Base-by-base conservation (phyloP, 2,888 invertebrate species). In the Acronicta leporina region DNA sequence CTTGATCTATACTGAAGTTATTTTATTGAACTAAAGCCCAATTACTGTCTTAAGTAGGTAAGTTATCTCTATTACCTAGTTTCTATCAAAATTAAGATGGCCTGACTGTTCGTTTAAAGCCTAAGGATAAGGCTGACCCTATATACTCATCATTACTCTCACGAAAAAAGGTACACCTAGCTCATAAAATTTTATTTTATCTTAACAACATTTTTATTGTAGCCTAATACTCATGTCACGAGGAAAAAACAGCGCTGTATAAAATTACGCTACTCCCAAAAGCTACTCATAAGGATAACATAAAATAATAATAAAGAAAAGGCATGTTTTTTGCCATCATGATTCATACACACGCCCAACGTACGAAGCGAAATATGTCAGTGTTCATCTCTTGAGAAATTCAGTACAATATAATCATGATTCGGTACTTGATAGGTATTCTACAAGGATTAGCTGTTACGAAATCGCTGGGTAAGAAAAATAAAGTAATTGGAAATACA, bases 321-420 rank as follows among this genome's bases (percentile, higher is more conserved):
- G 49, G n/a, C 56, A 61, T 63, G 69, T 68, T 58, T 20, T 73
- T 73, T 70, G 57, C 41, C 47, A 51, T 40, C 59, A 64, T 60
- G 61, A 54, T 54, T 48, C 16, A 59, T 38, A 25, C 46, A 33
- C 25, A 50, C 35, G 30, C 35, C 43, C 46, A 58, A 30, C 44
- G 15, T 43, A 49, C 51, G 64, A 66, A 16, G 58, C 46, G 47
- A 68, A 60, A 64, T 60, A 58, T 77, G 66, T 64, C 70, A 59
- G 70, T 50, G 38, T 44, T 41, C 54, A 45, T 59, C 77, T 77
- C 75, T 30, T 1, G 77, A 67, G 70, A 44, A 56, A 64, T 61
- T 42, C 45, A 58, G 61, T 61, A 70, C 75, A 77, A 64, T 61
- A 77, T 51, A 70, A 77, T 63, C 77, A 67, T 64, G 66, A 75